Evolutionary conservation across 1,140 invertebrate species (phyloP).

Genomic region (Varroa destructor): DNA sequence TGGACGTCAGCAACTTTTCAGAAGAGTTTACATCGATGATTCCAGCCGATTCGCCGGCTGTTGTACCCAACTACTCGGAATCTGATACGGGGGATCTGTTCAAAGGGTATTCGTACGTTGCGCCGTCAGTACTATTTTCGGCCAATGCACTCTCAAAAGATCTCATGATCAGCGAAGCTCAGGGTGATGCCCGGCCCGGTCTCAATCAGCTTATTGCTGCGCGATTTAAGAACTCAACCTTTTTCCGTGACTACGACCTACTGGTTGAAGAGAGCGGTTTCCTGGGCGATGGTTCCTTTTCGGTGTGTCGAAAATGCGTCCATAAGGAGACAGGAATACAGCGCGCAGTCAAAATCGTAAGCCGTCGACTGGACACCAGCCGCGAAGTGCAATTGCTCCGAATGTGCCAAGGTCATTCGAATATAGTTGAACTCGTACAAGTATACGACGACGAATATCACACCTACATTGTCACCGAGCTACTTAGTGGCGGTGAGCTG

Average conservation of each 20-base stretch:
- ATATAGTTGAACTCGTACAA: constrained; percentile 70
- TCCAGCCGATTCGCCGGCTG: constrained; percentile 74
- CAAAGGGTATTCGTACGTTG: constrained; percentile 86
- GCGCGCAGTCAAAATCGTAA: constrained; percentile 82
- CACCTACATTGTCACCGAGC: constrained; percentile 73
- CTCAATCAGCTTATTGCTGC: constrained; percentile 41
- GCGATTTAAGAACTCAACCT: constrained; percentile 56
- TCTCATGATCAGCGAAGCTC: constrained; percentile 32
- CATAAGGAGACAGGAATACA: constrained; percentile 54
- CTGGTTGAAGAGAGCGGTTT: constrained; percentile 49
- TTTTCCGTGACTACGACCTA: constrained; percentile 71
- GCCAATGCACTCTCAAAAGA: constrained; percentile 48
- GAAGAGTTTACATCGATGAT: constrained; percentile 85
- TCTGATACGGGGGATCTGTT: constrained; percentile 73
- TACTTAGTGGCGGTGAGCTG: constrained; percentile 75
- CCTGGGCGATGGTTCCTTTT: constrained; percentile 75
- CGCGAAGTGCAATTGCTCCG: constrained; percentile 63
- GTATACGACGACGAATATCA: constrained; percentile 65
- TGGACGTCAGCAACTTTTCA: constrained; percentile 89
- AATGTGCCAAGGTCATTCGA: constrained; percentile 68
- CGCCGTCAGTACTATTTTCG: constrained; percentile 75
- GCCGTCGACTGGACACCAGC: constrained; percentile 56
- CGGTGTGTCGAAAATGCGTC: constrained; percentile 68
- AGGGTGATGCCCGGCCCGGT: constrained; percentile 29
- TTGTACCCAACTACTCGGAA: constrained; percentile 48